A percentile compares a stretch with the other conserved stretches of the same genome.
Conservation (phyloP, 1,140 invertebrate genomes). For the Condylostylus longicornis region DNA sequence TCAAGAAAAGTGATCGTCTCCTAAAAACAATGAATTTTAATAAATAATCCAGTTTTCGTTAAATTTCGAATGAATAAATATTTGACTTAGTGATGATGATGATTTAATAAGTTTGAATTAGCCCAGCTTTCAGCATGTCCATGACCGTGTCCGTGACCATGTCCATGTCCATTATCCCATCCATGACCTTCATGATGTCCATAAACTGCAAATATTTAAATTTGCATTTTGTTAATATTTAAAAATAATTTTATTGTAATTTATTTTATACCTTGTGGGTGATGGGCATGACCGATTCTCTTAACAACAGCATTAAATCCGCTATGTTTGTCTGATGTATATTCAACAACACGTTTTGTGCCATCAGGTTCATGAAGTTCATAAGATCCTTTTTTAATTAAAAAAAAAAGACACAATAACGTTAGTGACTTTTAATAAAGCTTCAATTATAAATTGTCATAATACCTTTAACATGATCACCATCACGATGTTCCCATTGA, state of each 20-base stretch:
- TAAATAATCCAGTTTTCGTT: too few relatives aligned
- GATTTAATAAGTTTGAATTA: too few relatives aligned
- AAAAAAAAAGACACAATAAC: not conserved
- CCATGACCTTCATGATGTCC: too few relatives aligned
- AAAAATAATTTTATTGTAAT: too few relatives aligned
- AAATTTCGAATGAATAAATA: too few relatives aligned
- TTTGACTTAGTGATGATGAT: too few relatives aligned
- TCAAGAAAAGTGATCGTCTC: too few relatives aligned
- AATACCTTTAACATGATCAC: slow-evolving; percentile 44
- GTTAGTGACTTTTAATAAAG: not conserved
- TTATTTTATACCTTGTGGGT: slow-evolving; percentile 17
- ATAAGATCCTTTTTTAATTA: slow-evolving; percentile 33
- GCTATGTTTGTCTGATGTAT: slow-evolving; percentile 38
- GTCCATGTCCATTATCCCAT: slow-evolving; percentile 11
- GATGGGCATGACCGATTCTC: slow-evolving; percentile 35
- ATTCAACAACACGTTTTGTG: slow-evolving; percentile 41
- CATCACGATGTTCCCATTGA: slow-evolving; percentile 44
- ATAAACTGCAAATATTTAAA: too few relatives aligned
- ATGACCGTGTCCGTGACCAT: slow-evolving; percentile 13
- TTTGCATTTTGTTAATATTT: too few relatives aligned
- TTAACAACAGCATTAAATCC: slow-evolving; percentile 42
- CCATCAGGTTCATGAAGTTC: slow-evolving; percentile 45
- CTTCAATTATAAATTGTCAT: not conserved
- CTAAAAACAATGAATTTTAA: too few relatives aligned
- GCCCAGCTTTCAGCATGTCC: slow-evolving; percentile 22